Percentiles rank a stretch among this genome's conserved stretches.
These are phyloP conservation scores for Callithrix jacchus DNA, from an alignment of 2,113 vertebrate genomes.

Conservation along the genomic window DNA sequence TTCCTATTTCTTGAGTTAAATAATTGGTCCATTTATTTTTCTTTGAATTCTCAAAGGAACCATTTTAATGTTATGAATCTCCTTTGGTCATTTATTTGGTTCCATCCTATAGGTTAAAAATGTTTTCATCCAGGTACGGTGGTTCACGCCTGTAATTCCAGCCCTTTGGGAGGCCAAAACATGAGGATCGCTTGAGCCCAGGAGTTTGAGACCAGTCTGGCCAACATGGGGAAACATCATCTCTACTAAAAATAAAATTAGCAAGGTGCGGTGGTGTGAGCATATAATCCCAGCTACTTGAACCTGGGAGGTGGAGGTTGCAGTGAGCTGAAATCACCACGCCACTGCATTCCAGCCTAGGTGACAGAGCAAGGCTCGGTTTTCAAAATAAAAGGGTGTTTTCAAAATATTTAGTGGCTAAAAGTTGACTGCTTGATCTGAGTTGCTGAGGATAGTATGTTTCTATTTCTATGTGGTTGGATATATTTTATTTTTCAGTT, in stretches of 20 bases:
- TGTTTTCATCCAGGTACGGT: neutral
- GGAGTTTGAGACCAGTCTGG: too few relatives aligned
- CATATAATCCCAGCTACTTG: too few relatives aligned
- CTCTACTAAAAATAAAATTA: too few relatives aligned
- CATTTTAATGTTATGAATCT: neutral
- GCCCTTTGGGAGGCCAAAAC: too few relatives aligned
- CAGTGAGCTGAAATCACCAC: too few relatives aligned
- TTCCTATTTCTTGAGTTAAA: slow-evolving; percentile 29
- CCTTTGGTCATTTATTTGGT: slow-evolving; percentile 33
- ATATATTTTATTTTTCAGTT: neutral
- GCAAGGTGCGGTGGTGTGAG: too few relatives aligned
- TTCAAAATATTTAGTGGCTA: neutral
- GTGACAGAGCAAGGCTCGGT: too few relatives aligned
- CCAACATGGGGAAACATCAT: too few relatives aligned
- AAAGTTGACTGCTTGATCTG: slow-evolving; percentile 20
- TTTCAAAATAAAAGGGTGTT: neutral
- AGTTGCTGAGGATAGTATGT: neutral
- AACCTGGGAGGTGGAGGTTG: too few relatives aligned
- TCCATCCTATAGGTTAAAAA: neutral
- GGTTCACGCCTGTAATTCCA: too few relatives aligned
- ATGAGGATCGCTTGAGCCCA: too few relatives aligned
- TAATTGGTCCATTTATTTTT: neutral
- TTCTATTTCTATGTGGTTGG: neutral
- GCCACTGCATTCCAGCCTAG: too few relatives aligned
- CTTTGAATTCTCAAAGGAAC: neutral